Conservation (phyloP, 2,113 vertebrate genomes). For the Muscicapa adusta region DNA sequence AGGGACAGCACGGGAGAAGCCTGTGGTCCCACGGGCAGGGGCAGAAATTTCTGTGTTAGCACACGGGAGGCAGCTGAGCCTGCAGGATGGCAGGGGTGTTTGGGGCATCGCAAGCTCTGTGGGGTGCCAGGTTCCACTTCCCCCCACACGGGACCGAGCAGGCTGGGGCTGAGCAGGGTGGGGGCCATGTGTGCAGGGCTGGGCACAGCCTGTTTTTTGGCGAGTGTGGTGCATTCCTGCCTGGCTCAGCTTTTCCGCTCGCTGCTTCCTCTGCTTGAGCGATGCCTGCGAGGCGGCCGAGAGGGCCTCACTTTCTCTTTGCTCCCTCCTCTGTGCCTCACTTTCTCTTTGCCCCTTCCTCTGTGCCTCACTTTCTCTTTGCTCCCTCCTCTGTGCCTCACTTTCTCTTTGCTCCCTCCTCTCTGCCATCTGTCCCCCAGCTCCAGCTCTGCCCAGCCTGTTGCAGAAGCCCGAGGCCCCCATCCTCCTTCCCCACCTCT, state of each 20-base stretch:
- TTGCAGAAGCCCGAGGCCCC: background rate
- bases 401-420: background rate
- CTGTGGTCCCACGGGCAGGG: background rate
- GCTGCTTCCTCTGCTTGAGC: background rate
- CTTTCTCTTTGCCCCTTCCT: background rate
- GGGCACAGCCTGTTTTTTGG: background rate
- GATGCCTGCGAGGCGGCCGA: background rate
- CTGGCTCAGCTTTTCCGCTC: background rate
- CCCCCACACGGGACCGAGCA: fast-evolving
- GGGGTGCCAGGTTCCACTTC: background rate
- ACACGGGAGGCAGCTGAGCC: fast-evolving
- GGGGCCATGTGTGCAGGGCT: background rate
- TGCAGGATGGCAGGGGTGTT: no score
- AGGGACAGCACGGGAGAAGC: background rate
- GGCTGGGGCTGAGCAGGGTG: background rate
- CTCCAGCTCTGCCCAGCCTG: background rate
- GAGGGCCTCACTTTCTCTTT: background rate
- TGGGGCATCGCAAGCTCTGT: fast-evolving
- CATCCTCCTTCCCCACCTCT: fast-evolving
- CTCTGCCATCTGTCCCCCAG: background rate
- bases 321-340: background rate
- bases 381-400: background rate
- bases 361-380: background rate
- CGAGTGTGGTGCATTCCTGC: background rate
- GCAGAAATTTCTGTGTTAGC: background rate